Conservation (phyloP, 2,113 vertebrate species). For the Nycticorax nycticorax region DNA sequence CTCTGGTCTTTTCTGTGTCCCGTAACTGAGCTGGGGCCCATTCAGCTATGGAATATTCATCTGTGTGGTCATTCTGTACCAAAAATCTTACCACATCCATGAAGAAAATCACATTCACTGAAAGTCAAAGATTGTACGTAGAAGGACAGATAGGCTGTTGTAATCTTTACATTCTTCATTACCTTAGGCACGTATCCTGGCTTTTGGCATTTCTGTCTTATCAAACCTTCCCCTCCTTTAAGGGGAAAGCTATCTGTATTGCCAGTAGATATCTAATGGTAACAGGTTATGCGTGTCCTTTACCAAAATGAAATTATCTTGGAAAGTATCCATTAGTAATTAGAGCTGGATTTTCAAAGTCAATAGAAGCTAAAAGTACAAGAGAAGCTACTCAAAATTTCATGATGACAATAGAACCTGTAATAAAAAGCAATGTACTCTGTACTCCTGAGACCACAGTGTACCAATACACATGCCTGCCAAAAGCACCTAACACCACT, state of each 20-base stretch:
- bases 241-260: not conserved
- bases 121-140: not conserved
- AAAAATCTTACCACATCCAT: not conserved
- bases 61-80: not conserved
- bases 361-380: not conserved
- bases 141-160: not conserved
- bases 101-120: not conserved
- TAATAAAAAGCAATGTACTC: not conserved
- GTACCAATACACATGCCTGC: not conserved
- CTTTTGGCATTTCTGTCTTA: not conserved
- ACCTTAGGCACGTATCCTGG: not conserved
- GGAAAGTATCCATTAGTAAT: not conserved
- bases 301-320: not conserved
- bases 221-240: not conserved
- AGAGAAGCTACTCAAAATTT: not conserved
- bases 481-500: not conserved
- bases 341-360: not conserved
- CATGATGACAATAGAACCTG: not conserved
- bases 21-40: not conserved
- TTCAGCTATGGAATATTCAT: not conserved
- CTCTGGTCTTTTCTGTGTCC: not conserved
- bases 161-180: not conserved
- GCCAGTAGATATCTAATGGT: not conserved
- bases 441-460: not conserved
- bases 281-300: not conserved